Conservation (phyloP, 2,797 vertebrate genomes). For the Thaleichthys pacificus region DNA sequence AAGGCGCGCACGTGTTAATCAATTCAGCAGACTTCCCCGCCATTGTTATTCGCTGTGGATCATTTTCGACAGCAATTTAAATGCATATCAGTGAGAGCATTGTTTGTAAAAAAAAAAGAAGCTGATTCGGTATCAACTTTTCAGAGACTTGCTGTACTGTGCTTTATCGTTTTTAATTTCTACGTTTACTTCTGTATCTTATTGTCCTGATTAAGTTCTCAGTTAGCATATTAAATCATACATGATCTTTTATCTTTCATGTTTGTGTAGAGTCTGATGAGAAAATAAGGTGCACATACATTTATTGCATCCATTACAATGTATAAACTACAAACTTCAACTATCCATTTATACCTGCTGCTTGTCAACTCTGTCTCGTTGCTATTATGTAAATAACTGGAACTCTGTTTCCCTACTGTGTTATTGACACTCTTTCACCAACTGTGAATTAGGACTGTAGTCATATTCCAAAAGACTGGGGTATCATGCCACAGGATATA, state of each 20-base stretch:
- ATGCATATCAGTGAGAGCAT: background rate
- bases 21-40: slow-evolving; percentile 58
- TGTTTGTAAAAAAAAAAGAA: background rate
- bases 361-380: background rate
- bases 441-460: too few relatives aligned
- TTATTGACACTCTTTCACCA: too few relatives aligned
- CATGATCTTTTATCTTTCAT: too few relatives aligned
- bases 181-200: background rate
- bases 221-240: too few relatives aligned
- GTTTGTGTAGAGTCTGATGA: background rate
- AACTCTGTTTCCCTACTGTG: too few relatives aligned
- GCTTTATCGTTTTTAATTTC: too few relatives aligned
- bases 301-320: too few relatives aligned
- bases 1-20: slow-evolving; percentile 80
- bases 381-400: too few relatives aligned
- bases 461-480: background rate
- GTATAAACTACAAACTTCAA: background rate
- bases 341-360: background rate
- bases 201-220: too few relatives aligned
- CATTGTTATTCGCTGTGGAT: slow-evolving; percentile 57
- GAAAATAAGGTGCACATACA: background rate
- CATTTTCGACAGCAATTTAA: slow-evolving; percentile 25
- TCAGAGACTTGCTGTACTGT: background rate
- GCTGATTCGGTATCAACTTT: background rate
- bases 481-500: background rate